Evolutionary conservation across 1,140 invertebrate species (phyloP).

Genomic region (Idris sp.): DNA sequence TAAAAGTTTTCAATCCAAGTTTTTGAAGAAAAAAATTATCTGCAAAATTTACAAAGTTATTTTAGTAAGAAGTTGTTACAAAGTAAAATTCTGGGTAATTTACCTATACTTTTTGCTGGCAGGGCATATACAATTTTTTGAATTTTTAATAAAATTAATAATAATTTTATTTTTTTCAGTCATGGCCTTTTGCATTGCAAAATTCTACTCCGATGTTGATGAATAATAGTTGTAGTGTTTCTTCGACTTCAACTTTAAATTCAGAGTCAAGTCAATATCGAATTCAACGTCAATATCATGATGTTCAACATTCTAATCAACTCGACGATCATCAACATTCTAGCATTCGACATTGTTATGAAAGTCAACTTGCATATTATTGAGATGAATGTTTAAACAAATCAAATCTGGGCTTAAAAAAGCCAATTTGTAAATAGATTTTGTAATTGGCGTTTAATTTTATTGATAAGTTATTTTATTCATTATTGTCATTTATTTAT

Average conservation of each 20-base stretch:
- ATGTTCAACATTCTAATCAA: conserved; percentile 67
- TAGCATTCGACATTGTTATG: conserved; percentile 65
- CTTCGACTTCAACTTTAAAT: conserved; percentile 65
- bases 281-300: conserved; percentile 63
- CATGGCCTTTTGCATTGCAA: conserved; percentile 74
- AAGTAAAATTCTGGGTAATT: too few species aligned
- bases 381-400: too few species aligned
- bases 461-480: too few species aligned
- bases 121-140: too few species aligned
- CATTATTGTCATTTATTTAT: too few species aligned
- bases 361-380: conserved; percentile 69
- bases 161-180: conserved; percentile 61
- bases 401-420: too few species aligned
- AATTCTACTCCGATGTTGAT: conserved; percentile 62
- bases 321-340: conserved; percentile 62
- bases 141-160: background rate
- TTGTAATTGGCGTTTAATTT: too few species aligned
- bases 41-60: too few species aligned
- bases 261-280: conserved; percentile 66
- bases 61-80: too few species aligned
- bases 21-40: too few species aligned
- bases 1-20: too few species aligned
- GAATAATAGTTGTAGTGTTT: conserved; percentile 70
- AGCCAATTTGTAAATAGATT: too few species aligned
- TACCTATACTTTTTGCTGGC: background rate